Percentiles rank a stretch among this genome's conserved stretches.
Evolutionary conservation across 2,113 vertebrate genomes (phyloP).

Genomic region (Apodemus sylvaticus): DNA sequence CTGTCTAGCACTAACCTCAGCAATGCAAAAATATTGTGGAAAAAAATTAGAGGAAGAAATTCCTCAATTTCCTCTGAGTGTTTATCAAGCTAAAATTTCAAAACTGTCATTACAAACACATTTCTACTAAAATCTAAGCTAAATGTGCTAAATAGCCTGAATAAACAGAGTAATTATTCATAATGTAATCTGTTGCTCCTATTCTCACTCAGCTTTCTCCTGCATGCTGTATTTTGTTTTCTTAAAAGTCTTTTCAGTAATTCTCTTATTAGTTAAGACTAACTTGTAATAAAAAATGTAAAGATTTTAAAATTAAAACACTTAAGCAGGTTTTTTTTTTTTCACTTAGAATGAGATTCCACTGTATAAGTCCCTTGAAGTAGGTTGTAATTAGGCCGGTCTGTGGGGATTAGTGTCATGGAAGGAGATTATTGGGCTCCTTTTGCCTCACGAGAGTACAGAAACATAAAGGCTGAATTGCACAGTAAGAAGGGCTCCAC

Average conservation of each 20-base stretch:
- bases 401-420: constrained; percentile 56
- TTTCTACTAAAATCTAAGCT: background rate
- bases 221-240: background rate
- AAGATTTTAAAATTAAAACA: constrained; percentile 63
- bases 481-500: constrained; percentile 1
- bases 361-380: constrained; percentile 57
- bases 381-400: constrained; percentile 48
- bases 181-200: background rate
- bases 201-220: background rate
- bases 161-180: constrained; percentile 18
- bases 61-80: background rate
- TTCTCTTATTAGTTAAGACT: constrained; percentile 2
- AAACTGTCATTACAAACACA: background rate
- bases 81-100: constrained; percentile 21
- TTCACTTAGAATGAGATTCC: constrained; percentile 50
- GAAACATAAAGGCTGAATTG: background rate
- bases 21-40: background rate
- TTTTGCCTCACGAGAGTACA: background rate
- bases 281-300: constrained; percentile 21
- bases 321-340: constrained; percentile 29
- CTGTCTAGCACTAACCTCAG: constrained; percentile 12
- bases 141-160: background rate
- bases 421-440: constrained; percentile 64
- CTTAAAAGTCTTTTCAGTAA: background rate
- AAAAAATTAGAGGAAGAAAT: constrained; percentile 40